phyloP scores from a whole-genome alignment of 2,888 invertebrate genomes.

The Orgyia antiqua region DNA sequence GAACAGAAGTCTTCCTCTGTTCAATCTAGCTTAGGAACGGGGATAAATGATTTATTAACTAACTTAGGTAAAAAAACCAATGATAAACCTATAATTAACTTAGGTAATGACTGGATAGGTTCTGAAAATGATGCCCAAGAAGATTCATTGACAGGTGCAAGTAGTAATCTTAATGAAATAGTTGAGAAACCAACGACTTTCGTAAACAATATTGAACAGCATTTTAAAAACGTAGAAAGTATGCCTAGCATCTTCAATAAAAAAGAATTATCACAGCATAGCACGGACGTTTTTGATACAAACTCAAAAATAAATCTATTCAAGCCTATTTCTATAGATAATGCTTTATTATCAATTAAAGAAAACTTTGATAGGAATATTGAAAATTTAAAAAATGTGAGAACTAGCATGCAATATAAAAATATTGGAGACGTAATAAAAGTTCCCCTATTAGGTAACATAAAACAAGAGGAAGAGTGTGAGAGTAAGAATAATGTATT shows the following conservation, averaged over 20 bases:
- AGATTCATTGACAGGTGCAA: slow-evolving; percentile 13
- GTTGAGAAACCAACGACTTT: slow-evolving; percentile 3
- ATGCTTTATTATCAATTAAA: slow-evolving; percentile 26
- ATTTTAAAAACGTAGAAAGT: neutral
- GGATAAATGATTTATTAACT: no score
- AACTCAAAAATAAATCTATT: slow-evolving; percentile 2
- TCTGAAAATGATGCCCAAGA: slow-evolving; percentile 1
- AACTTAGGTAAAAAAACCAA: no score
- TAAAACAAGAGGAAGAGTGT: no score
- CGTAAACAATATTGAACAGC: no score
- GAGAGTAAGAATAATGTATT: no score
- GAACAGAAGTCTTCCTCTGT: no score
- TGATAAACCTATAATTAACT: no score
- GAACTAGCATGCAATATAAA: slow-evolving; percentile 3
- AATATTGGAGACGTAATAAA: neutral
- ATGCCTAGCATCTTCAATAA: slow-evolving; percentile 2
- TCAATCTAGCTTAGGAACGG: no score
- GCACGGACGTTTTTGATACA: neutral
- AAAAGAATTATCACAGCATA: neutral
- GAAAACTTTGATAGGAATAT: slow-evolving; percentile 29
- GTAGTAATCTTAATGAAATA: slow-evolving; percentile 7
- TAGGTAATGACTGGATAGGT: slow-evolving; percentile 3
- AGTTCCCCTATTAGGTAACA: no score
- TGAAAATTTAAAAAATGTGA: slow-evolving; percentile 28
- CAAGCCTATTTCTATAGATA: slow-evolving; percentile 11